A percentile compares a stretch with the other conserved stretches of the same genome.
phyloP scores from a whole-genome alignment of 2,888 invertebrate genomes.

The Apamea epomidion region DNA sequence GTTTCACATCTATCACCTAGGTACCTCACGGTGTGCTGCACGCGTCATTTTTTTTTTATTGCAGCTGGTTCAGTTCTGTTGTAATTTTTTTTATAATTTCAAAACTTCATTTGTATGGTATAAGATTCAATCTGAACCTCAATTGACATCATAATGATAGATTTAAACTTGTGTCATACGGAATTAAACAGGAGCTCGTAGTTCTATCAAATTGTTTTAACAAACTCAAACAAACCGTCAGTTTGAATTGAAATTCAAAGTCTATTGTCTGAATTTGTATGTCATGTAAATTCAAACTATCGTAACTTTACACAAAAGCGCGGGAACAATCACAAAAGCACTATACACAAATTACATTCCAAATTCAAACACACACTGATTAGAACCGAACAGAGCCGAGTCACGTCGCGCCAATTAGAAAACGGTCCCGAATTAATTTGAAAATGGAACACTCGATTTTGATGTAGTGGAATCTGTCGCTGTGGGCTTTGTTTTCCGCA shows the following conservation, averaged over 20 bases:
- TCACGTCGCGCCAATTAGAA: slow-evolving; percentile 90
- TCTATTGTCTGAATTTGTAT: slow-evolving; percentile 49
- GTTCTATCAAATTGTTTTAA: slow-evolving; percentile 28
- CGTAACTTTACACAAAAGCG: slow-evolving; percentile 70
- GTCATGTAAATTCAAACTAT: slow-evolving; percentile 71
- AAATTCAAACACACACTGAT: slow-evolving; percentile 85
- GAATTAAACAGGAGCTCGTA: slow-evolving; percentile 24
- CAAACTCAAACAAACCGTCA: slow-evolving; percentile 37
- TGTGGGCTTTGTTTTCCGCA: slow-evolving; percentile 60
- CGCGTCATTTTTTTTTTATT: background rate
- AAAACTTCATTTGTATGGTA: too few relatives aligned
- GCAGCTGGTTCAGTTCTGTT: background rate
- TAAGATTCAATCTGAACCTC: background rate
- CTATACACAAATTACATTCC: slow-evolving; percentile 84
- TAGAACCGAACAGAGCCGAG: slow-evolving; percentile 82
- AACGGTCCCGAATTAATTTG: slow-evolving; percentile 88
- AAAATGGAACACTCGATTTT: slow-evolving; percentile 90
- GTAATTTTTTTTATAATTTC: background rate
- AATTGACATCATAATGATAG: background rate
- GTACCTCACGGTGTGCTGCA: too few relatives aligned
- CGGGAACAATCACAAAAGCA: slow-evolving; percentile 77
- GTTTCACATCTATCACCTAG: too few relatives aligned
- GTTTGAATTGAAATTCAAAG: slow-evolving; percentile 37
- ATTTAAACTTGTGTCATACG: background rate
- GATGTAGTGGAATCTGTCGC: slow-evolving; percentile 88